Percentiles rank a stretch among this genome's conserved stretches.
These are phyloP conservation scores for Buphagus erythrorhynchus DNA, from an alignment of 2,797 vertebrate genomes.

Conservation along the genomic window DNA sequence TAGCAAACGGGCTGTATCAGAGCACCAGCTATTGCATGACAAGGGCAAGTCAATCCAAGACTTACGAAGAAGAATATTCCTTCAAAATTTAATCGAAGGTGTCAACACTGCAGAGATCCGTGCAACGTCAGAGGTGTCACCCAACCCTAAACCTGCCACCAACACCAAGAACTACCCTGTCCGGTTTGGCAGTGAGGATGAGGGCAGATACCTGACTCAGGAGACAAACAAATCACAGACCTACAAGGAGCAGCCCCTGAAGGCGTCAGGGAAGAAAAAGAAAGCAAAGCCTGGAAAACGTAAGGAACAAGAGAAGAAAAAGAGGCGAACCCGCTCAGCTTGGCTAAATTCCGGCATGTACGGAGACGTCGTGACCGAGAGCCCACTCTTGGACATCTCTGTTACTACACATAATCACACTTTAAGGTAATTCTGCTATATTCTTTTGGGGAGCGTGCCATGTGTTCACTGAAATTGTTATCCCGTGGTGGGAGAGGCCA, in stretches of 20 bases:
- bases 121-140: conserved; percentile 79
- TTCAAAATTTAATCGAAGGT: conserved; percentile 89
- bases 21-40: conserved; percentile 95
- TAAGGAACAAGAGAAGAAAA: conserved; percentile 90
- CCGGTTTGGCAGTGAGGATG: conserved; percentile 80
- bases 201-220: conserved; percentile 88
- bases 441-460: not conserved
- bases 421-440: conserved; percentile 66
- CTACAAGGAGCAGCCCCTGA: conserved; percentile 89
- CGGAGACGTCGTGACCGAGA: not conserved
- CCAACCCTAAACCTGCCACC: conserved; percentile 85
- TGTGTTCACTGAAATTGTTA: not conserved
- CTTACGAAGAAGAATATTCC: conserved; percentile 86
- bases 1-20: conserved; percentile 91
- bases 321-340: conserved; percentile 81
- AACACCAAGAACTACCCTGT: conserved; percentile 88
- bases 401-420: conserved; percentile 38
- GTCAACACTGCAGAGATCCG: conserved; percentile 91
- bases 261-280: conserved; percentile 88
- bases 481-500: not conserved
- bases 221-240: conserved; percentile 93
- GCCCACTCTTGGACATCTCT: conserved; percentile 29
- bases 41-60: conserved; percentile 92
- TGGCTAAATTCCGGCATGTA: conserved; percentile 10
- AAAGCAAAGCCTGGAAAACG: conserved; percentile 90